Evolutionary conservation across 2,888 invertebrate genomes (phyloP), one percentile per base, ranked within the genome.

Genomic region (Frankliniella intonsa): DNA sequence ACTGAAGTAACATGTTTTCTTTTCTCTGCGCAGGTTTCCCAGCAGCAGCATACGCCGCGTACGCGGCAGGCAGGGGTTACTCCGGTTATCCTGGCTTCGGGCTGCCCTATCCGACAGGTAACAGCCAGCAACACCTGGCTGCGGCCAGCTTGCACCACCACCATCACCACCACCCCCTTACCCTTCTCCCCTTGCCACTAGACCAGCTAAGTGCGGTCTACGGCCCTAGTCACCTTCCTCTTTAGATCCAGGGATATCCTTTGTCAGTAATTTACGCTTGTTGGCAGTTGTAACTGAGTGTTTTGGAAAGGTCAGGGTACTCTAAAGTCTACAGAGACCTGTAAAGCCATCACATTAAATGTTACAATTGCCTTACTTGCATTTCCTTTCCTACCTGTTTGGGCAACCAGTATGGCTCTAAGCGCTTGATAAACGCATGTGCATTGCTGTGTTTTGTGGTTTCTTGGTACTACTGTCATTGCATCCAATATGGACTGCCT

Each of bases 51-150:
- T 96, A 96, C 91, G 96, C 97, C 90, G 96, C 97, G 88, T 97
- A 96, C 90, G 96, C 97, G 92, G 95, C 97, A 89, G 96, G 96
- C 90, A 95, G 97, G 90, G 95, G 97, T 90, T 97, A 96, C 92
- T 96, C 96, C 91, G 96, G 96, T 92, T 97, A 97, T 93, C 96
- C 97, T 91, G 95, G 96, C 93, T 97, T 97, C 92, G 96, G 97
- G 93, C 95, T 97, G 91, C 97, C 97, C 89, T 97, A 97, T 91
- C 97, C 97, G 89, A 95, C 97, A 95, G 96, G 96, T 96, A 95
- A 96, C 93, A 90, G 93, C 90, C 69, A 76, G 69, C 69, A 76
- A 25, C 69, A 76, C 69, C 25, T 76, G 69, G 69, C 69, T 76
- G 92, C 93, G 90, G 91, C 92, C 91, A 93, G 92, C 92, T 92